Conservation (phyloP, 2,888 invertebrate genomes). For the Pristionchus japonicus region DNA sequence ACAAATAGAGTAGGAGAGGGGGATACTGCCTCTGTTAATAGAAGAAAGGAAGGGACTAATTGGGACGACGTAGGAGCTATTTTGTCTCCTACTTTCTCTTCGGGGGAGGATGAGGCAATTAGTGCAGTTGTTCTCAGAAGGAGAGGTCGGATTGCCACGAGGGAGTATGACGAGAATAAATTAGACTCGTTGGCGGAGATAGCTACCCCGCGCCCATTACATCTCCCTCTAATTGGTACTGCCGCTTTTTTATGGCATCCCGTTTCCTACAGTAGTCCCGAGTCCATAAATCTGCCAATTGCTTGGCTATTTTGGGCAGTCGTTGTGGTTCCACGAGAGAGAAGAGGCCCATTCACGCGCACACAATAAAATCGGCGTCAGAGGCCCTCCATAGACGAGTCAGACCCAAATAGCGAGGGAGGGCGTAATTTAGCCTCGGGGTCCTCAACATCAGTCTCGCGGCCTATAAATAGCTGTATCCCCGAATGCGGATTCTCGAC, state of each 20-base stretch:
- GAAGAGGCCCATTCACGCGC: neutral
- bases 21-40: neutral
- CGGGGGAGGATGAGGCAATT: neutral
- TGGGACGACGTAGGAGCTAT: conserved; percentile 17
- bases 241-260: neutral
- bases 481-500: neutral
- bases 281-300: neutral
- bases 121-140: neutral
- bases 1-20: neutral
- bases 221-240: neutral
- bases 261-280: neutral
- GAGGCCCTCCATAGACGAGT: neutral
- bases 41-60: neutral
- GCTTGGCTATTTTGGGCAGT: neutral
- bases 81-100: neutral
- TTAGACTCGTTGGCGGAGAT: neutral
- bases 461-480: neutral
- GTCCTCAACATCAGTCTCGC: neutral
- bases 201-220: neutral
- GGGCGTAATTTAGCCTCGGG: neutral
- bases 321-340: neutral
- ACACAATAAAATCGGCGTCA: neutral
- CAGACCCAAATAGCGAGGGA: neutral
- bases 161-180: neutral
- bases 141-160: neutral